Conservation (phyloP, 1,140 invertebrate genomes). For the Helicoverpa zea region DNA sequence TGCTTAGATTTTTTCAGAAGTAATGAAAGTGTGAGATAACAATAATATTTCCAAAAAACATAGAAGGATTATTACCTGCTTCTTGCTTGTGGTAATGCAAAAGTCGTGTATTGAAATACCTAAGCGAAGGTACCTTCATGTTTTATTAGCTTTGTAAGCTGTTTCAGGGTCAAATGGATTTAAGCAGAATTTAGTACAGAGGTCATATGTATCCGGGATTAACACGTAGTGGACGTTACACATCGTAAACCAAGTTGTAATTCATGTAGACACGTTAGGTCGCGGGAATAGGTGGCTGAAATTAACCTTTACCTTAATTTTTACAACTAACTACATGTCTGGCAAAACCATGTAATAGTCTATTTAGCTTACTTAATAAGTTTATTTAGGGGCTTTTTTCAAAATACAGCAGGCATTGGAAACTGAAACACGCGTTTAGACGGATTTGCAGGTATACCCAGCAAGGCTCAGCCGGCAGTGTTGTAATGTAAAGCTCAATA, state of each 20-base stretch:
- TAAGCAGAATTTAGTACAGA: background rate
- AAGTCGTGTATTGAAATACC: background rate
- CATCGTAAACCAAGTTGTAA: background rate
- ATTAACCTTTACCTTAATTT: background rate
- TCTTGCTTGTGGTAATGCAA: background rate
- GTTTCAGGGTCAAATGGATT: background rate
- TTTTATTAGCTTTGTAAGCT: background rate
- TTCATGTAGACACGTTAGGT: background rate
- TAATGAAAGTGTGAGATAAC: too few relatives aligned
- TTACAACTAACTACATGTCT: background rate
- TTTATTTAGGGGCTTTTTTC: too few relatives aligned
- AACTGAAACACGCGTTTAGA: too few relatives aligned
- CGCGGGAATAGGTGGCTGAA: background rate
- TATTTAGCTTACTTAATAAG: too few relatives aligned
- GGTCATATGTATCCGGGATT: conserved; percentile 1
- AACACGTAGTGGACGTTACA: background rate
- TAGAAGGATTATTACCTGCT: too few relatives aligned
- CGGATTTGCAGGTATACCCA: too few relatives aligned
- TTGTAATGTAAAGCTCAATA: too few relatives aligned
- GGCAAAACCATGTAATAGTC: too few relatives aligned
- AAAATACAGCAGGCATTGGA: too few relatives aligned
- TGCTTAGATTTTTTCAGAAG: too few relatives aligned
- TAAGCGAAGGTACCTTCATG: background rate
- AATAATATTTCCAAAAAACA: background rate
- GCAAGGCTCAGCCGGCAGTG: too few relatives aligned